Conservation (phyloP, 2,113 vertebrate species). For the Glareola pratincola region DNA sequence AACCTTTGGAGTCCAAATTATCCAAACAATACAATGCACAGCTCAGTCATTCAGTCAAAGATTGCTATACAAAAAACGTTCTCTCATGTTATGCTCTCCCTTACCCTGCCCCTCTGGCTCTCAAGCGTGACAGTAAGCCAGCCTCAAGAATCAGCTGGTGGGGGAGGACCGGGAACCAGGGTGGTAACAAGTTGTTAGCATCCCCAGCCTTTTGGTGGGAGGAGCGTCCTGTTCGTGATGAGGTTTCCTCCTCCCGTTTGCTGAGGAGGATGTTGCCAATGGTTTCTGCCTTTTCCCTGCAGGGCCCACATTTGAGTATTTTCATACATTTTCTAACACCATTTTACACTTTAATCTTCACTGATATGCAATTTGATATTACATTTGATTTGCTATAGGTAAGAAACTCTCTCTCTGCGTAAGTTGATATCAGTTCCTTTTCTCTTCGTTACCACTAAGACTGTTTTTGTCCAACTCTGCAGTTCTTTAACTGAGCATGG, state of each 20-base stretch:
- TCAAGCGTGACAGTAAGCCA: background rate
- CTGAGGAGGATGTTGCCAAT: background rate
- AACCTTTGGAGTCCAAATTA: background rate
- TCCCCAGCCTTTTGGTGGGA: background rate
- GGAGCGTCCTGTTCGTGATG: background rate
- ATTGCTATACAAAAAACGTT: rapidly evolving
- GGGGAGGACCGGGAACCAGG: rapidly evolving
- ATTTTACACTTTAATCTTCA: background rate
- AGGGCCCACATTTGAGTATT: background rate
- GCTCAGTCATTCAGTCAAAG: background rate
- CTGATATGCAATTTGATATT: background rate
- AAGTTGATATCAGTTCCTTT: background rate
- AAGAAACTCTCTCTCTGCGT: background rate
- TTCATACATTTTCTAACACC: background rate
- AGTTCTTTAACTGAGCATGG: background rate
- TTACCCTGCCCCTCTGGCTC: background rate
- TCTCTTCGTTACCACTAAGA: background rate
- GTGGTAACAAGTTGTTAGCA: background rate
- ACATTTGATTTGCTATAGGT: background rate
- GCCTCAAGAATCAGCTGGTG: background rate
- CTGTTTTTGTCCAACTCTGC: background rate
- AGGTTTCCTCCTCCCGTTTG: background rate
- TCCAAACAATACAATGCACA: background rate
- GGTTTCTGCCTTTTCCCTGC: background rate
- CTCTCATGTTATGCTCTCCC: background rate